phyloP scores from a whole-genome alignment of 30 jellyfish, hydroid and myxozoan species.

The Nemopilema nomurai region DNA sequence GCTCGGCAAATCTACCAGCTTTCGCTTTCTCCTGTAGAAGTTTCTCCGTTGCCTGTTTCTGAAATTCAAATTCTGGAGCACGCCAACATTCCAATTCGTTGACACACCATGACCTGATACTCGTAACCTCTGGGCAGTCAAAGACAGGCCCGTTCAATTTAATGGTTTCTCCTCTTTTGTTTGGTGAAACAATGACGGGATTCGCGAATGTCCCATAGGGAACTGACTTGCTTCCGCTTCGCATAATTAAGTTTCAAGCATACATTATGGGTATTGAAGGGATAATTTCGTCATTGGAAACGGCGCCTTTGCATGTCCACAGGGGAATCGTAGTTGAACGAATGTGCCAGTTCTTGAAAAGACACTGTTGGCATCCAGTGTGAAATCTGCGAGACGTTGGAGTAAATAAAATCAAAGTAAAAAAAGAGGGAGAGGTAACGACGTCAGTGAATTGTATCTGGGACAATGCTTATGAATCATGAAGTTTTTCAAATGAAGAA shows the following conservation, averaged over 20 bases:
- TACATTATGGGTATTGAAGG: background rate
- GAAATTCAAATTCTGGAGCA: background rate
- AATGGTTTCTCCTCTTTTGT: constrained; percentile 26
- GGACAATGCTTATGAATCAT: background rate
- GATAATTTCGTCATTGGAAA: background rate
- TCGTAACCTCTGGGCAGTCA: background rate
- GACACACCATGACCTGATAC: constrained; percentile 8
- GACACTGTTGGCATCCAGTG: too few relatives aligned
- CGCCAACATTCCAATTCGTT: background rate
- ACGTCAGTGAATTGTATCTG: background rate
- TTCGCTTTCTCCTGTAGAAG: background rate
- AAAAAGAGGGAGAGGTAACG: background rate
- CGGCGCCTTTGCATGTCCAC: background rate
- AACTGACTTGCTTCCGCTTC: constrained; percentile 21
- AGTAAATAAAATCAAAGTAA: too few relatives aligned
- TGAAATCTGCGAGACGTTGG: background rate
- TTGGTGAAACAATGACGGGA: background rate
- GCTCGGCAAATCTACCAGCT: constrained; percentile 5
- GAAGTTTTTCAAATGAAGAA: too few relatives aligned
- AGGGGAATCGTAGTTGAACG: too few relatives aligned
- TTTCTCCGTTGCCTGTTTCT: background rate
- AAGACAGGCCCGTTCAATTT: background rate
- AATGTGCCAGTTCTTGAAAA: too few relatives aligned
- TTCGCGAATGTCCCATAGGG: constrained; percentile 4
- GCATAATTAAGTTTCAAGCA: constrained; percentile 18